Conservation (phyloP, 2,888 invertebrate species). For the Latrodectus elegans region DNA sequence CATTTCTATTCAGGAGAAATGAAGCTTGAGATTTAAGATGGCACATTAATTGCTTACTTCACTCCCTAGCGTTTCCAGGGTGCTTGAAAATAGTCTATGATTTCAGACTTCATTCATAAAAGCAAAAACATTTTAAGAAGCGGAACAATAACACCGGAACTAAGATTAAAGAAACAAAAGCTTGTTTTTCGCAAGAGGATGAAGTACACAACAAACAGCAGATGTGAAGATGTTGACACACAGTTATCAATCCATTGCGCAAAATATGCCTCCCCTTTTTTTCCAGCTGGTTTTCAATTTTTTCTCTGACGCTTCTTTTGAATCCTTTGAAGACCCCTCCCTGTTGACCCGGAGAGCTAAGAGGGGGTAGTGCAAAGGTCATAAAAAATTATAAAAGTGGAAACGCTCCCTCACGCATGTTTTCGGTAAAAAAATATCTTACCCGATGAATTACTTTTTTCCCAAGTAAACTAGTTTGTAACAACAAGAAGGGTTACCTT, state of each 20-base stretch:
- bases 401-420: background rate
- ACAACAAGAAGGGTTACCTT: conserved; percentile 5
- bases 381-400: conserved; percentile 23
- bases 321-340: conserved; percentile 68
- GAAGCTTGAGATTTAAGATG: too few species aligned
- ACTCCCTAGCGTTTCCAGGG: background rate
- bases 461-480: background rate
- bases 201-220: conserved; percentile 58
- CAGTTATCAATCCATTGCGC: conserved; percentile 68
- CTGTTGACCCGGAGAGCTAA: conserved; percentile 51
- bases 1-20: too few species aligned
- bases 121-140: conserved; percentile 50
- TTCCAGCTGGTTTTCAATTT: conserved; percentile 43
- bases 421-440: background rate
- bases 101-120: conserved; percentile 5
- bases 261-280: conserved; percentile 45
- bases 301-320: conserved; percentile 31
- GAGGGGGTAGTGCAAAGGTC: conserved; percentile 11
- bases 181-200: conserved; percentile 48
- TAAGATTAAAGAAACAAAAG: conserved; percentile 45
- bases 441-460: too few species aligned
- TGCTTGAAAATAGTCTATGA: conserved; percentile 6
- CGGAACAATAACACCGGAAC: conserved; percentile 66
- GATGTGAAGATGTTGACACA: conserved; percentile 66
- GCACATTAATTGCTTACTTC: too few species aligned